Percentiles rank a stretch among this genome's conserved stretches.
Conservation (phyloP, 2,797 vertebrate species). For the Myotis planiceps region DNA sequence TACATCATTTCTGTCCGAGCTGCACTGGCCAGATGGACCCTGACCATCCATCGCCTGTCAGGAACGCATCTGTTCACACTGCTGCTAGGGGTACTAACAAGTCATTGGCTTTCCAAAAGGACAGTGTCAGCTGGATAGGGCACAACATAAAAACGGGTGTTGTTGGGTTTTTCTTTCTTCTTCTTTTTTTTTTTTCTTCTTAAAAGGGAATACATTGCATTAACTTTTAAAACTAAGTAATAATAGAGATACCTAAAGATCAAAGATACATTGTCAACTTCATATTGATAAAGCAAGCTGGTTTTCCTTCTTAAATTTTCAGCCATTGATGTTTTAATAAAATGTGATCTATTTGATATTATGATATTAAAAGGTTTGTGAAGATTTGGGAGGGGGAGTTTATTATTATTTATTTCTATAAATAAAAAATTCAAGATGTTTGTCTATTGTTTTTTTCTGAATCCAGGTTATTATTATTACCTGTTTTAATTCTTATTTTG, state of each 20-base stretch:
- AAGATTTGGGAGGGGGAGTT: not conserved
- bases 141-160: slow-evolving; percentile 85
- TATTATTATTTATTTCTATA: slow-evolving; percentile 9
- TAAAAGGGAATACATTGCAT: slow-evolving; percentile 11
- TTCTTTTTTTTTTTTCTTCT: slow-evolving; percentile 30
- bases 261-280: slow-evolving; percentile 48
- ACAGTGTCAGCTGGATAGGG: slow-evolving; percentile 93
- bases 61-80: slow-evolving; percentile 99
- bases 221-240: slow-evolving; percentile 31
- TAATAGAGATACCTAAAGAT: slow-evolving; percentile 17
- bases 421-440: slow-evolving; percentile 45
- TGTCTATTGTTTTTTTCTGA: slow-evolving; percentile 25
- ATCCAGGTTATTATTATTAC: not conserved
- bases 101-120: slow-evolving; percentile 97
- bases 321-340: slow-evolving; percentile 49
- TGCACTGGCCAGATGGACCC: slow-evolving; percentile 99
- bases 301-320: slow-evolving; percentile 49
- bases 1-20: slow-evolving; percentile 99
- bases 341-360: slow-evolving; percentile 39
- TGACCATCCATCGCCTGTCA: slow-evolving; percentile 99
- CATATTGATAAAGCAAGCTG: slow-evolving; percentile 21
- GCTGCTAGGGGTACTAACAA: slow-evolving; percentile 99
- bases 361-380: slow-evolving; percentile 47
- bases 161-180: slow-evolving; percentile 56
- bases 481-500: slow-evolving; percentile 39